Conservation (phyloP, 2,113 vertebrate genomes). For the Periophthalmus modestus region DNA sequence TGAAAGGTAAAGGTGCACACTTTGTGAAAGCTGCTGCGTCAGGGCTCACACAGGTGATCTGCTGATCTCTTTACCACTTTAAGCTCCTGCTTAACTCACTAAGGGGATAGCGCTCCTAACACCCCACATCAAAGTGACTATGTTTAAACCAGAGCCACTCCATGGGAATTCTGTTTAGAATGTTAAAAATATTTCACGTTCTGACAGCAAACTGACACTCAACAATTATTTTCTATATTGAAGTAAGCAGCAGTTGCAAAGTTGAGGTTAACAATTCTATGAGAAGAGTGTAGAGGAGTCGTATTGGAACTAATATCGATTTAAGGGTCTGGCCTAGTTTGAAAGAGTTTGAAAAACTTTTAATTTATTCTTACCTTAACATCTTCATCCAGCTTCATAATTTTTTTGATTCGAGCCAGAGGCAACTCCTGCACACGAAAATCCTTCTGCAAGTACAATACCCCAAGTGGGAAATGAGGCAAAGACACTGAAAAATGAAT, state of each 20-base stretch:
- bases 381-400: constrained; percentile 99
- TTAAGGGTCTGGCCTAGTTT: neutral
- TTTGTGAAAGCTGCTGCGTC: constrained; percentile 44
- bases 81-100: constrained; percentile 76
- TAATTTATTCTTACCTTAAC: constrained; percentile 86
- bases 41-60: constrained; percentile 50
- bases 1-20: neutral
- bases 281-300: neutral
- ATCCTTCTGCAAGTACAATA: constrained; percentile 87
- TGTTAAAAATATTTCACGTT: neutral
- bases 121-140: constrained; percentile 44
- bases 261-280: neutral
- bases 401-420: constrained; percentile 98
- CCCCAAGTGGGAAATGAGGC: neutral
- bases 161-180: neutral
- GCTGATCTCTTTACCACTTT: constrained; percentile 71
- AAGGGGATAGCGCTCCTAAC: constrained; percentile 59
- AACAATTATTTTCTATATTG: no score
- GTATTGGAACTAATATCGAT: constrained; percentile 15
- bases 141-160: neutral
- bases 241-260: neutral
- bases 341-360: neutral
- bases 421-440: constrained; percentile 97
- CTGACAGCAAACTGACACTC: neutral
- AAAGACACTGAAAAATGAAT: neutral